Evolutionary conservation across 1,140 invertebrate species (phyloP).

Genomic region (Frieseomelitta varia): DNA sequence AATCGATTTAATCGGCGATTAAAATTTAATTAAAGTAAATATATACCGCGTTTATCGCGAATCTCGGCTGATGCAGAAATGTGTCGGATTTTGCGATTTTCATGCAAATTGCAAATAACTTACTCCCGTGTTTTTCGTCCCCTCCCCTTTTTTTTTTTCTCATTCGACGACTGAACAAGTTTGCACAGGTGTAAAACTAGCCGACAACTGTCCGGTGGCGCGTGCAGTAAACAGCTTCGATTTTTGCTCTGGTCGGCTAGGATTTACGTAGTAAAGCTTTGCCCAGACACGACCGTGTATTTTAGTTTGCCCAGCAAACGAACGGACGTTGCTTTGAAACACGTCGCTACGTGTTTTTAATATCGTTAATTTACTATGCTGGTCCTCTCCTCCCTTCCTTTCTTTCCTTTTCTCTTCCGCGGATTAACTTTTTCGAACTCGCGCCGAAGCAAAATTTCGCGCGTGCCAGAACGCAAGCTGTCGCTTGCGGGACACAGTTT

Average conservation of each 20-base stretch:
- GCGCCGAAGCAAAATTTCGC: background rate
- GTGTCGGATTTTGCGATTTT: background rate
- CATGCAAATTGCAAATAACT: constrained; percentile 12
- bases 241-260: constrained; percentile 1
- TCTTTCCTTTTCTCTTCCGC: background rate
- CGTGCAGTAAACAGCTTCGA: constrained; percentile 1
- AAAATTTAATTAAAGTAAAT: background rate
- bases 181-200: constrained; percentile 21
- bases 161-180: background rate
- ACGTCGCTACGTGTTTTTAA: background rate
- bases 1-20: background rate
- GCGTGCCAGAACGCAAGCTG: background rate
- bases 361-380: constrained; percentile 7
- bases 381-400: too few relatives aligned
- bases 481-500: background rate
- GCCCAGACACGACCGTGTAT: background rate
- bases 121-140: background rate
- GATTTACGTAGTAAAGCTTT: constrained; percentile 33
- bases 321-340: background rate
- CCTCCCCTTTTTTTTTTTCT: background rate
- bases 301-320: background rate
- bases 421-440: background rate
- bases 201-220: constrained; percentile 5
- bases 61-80: background rate
- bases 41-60: background rate